Percentiles rank a stretch among this genome's conserved stretches.
Conservation (phyloP, 2,888 invertebrate genomes). For the Drosophila maculinotata region DNA sequence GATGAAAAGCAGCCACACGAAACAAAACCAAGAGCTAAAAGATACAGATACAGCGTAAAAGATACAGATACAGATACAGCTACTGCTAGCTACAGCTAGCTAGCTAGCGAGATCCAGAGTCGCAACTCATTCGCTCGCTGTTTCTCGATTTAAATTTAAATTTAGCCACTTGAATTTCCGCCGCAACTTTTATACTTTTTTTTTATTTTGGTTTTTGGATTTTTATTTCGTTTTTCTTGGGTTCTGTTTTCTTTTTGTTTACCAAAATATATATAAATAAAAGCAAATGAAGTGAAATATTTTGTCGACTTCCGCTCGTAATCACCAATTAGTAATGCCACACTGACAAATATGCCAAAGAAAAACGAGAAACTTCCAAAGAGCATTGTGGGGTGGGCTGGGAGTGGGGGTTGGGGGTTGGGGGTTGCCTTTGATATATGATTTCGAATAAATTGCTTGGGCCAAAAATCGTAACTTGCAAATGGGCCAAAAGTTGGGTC, state of each 20-base stretch:
- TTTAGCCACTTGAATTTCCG: constrained; percentile 76
- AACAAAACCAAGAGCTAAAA: constrained; percentile 23
- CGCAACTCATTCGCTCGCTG: constrained; percentile 51
- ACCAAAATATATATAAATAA: constrained; percentile 75
- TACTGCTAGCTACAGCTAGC: constrained; percentile 24
- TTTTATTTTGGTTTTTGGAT: constrained; percentile 22
- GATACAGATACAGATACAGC: constrained; percentile 22
- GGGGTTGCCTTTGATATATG: constrained; percentile 77
- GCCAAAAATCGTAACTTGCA: constrained; percentile 52
- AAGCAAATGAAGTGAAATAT: constrained; percentile 78
- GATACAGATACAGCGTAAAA: constrained; percentile 30
- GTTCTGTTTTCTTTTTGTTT: constrained; percentile 18
- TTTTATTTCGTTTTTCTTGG: constrained; percentile 23
- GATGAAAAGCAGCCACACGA: constrained; percentile 70
- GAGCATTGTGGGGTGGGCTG: constrained; percentile 8
- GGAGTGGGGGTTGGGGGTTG: not conserved
- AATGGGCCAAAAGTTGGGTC: constrained; percentile 72
- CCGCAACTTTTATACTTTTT: constrained; percentile 32
- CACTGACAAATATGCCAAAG: constrained; percentile 82
- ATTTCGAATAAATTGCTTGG: constrained; percentile 81
- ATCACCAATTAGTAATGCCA: constrained; percentile 84
- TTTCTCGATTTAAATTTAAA: constrained; percentile 70
- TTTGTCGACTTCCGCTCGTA: constrained; percentile 82
- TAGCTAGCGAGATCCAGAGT: constrained; percentile 28
- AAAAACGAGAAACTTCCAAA: constrained; percentile 38